Evolutionary conservation across 2,113 vertebrate species (phyloP).

Genomic region (Oncorhynchus kisutch): DNA sequence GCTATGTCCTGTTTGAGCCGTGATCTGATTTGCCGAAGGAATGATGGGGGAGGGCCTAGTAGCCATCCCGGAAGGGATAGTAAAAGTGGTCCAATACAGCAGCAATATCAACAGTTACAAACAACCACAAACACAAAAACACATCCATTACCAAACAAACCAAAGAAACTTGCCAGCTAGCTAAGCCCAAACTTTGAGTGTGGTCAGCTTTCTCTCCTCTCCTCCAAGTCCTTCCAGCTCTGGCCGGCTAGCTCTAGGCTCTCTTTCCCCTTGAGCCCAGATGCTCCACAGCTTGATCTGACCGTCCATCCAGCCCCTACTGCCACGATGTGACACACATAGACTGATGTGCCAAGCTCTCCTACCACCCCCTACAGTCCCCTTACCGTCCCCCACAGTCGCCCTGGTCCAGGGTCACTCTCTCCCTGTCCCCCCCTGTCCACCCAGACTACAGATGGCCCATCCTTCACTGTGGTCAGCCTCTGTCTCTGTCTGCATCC

Average conservation of each 20-base stretch:
- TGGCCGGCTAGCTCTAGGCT: background rate
- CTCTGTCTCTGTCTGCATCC: constrained; percentile 18
- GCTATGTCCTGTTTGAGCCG: too few relatives aligned
- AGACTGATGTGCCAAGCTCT: constrained; percentile 41
- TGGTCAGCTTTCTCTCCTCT: background rate
- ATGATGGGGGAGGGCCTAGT: too few relatives aligned
- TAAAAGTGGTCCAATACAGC: too few relatives aligned
- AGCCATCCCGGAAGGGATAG: too few relatives aligned
- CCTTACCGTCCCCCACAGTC: constrained; percentile 6
- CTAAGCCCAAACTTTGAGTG: background rate
- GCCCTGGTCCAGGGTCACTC: constrained; percentile 45
- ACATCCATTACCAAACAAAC: background rate
- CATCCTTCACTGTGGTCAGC: constrained; percentile 60
- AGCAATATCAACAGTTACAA: too few relatives aligned
- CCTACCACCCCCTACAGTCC: constrained; percentile 8
- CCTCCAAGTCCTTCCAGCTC: background rate
- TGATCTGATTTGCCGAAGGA: too few relatives aligned
- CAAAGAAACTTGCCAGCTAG: background rate
- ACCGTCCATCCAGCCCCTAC: constrained; percentile 38
- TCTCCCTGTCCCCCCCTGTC: background rate
- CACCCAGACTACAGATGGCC: constrained; percentile 61
- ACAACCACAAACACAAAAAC: too few relatives aligned
- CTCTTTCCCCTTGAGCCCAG: constrained; percentile 49
- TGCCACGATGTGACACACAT: constrained; percentile 42
- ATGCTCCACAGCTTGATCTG: constrained; percentile 58